Conservation (phyloP, 2,113 vertebrate species). For the Glaucidium brasilianum region DNA sequence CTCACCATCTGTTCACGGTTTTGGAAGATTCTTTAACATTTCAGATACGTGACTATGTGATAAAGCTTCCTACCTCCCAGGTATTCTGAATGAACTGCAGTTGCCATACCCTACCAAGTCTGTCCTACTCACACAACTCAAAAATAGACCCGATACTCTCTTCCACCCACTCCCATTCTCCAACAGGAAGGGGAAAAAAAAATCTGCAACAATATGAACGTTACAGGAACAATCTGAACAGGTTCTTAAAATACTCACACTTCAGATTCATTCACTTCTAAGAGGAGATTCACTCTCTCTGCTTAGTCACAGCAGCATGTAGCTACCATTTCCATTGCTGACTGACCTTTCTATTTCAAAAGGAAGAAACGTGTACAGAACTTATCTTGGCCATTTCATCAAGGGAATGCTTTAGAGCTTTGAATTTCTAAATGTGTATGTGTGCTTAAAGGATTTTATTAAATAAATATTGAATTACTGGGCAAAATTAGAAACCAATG, state of each 20-base stretch:
- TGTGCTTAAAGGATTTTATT: background rate
- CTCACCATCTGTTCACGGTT: background rate
- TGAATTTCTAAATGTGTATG: background rate
- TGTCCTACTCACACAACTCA: background rate
- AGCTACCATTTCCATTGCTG: background rate
- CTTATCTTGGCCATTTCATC: background rate
- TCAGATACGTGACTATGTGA: background rate
- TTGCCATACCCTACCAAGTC: accelerated
- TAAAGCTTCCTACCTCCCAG: background rate
- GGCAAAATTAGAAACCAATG: background rate
- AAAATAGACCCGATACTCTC: background rate
- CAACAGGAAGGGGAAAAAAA: background rate
- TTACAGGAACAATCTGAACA: background rate
- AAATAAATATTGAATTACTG: background rate
- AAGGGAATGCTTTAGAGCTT: background rate
- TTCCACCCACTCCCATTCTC: background rate
- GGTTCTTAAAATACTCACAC: background rate
- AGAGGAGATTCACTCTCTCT: background rate
- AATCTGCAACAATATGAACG: background rate
- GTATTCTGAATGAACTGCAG: background rate
- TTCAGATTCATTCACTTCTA: background rate
- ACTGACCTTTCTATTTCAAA: background rate
- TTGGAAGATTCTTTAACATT: background rate
- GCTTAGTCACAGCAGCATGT: background rate
- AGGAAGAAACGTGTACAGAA: background rate